Percentiles rank a stretch among this genome's conserved stretches.
Evolutionary conservation across 1,140 invertebrate species (phyloP).

Genomic region (Drosophila pseudoobscura): DNA sequence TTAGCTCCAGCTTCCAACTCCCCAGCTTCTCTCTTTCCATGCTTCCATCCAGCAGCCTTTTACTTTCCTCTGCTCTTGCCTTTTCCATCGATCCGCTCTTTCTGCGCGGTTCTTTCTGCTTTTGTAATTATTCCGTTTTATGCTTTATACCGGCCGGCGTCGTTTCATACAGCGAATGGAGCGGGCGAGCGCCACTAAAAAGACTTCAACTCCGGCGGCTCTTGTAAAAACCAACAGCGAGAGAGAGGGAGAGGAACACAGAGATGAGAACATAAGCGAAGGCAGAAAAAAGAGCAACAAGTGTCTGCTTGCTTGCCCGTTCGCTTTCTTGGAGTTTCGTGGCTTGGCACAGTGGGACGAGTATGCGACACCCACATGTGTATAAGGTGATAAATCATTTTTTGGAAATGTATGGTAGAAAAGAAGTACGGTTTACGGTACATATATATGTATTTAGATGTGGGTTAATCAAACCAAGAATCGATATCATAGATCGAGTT

Average conservation of each 20-base stretch:
- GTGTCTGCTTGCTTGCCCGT: slow-evolving; percentile 33
- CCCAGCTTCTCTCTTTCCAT: slow-evolving; percentile 8
- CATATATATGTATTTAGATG: too few relatives aligned
- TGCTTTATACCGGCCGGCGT: slow-evolving; percentile 69
- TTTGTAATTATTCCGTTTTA: slow-evolving; percentile 46
- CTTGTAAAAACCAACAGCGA: slow-evolving; percentile 26
- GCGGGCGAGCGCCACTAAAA: slow-evolving; percentile 56
- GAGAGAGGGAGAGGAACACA: slow-evolving; percentile 2
- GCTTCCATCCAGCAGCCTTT: slow-evolving; percentile 42
- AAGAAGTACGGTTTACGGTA: too few relatives aligned
- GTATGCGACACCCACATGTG: too few relatives aligned
- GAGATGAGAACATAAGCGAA: neutral
- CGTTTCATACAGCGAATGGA: slow-evolving; percentile 34
- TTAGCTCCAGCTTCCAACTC: neutral
- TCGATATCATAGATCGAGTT: too few relatives aligned
- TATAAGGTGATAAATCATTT: neutral
- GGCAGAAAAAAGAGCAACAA: slow-evolving; percentile 64
- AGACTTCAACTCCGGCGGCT: slow-evolving; percentile 32
- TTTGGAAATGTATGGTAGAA: neutral
- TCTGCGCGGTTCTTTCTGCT: slow-evolving; percentile 34
- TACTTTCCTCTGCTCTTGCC: slow-evolving; percentile 57
- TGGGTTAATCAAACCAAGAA: too few relatives aligned
- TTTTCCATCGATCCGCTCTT: slow-evolving; percentile 11
- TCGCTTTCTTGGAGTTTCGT: slow-evolving; percentile 35
- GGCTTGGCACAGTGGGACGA: slow-evolving; percentile 6